phyloP scores from a whole-genome alignment of 1,140 invertebrate species.

The Euglossa dilemma region DNA sequence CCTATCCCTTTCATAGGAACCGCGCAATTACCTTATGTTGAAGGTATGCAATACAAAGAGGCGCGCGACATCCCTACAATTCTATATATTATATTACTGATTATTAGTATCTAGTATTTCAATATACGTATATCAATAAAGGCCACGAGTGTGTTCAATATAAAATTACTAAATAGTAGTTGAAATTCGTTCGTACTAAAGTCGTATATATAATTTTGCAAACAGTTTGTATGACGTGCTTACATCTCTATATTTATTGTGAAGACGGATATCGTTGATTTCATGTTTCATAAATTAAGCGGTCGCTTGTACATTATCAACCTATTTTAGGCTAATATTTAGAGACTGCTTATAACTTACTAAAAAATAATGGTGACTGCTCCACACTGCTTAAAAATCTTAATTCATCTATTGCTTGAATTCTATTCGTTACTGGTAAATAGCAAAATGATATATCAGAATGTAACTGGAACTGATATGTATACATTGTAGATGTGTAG shows the following conservation, averaged over 20 bases:
- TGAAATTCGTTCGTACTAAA: slow-evolving; percentile 61
- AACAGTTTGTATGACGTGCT: slow-evolving; percentile 36
- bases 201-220: slow-evolving; percentile 42
- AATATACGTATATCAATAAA: slow-evolving; percentile 73
- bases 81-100: slow-evolving; percentile 61
- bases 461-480: slow-evolving; percentile 19
- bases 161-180: slow-evolving; percentile 76
- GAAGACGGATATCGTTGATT: slow-evolving; percentile 33
- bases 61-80: slow-evolving; percentile 46
- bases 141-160: slow-evolving; percentile 78
- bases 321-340: slow-evolving; percentile 25
- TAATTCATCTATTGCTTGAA: slow-evolving; percentile 10
- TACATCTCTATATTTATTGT: slow-evolving; percentile 32
- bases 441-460: slow-evolving; percentile 18
- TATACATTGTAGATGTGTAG: slow-evolving; percentile 4
- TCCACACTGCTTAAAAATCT: slow-evolving; percentile 5
- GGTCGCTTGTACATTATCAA: slow-evolving; percentile 36
- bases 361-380: slow-evolving; percentile 27
- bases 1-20: slow-evolving; percentile 47
- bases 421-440: not conserved
- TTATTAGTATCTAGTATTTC: slow-evolving; percentile 70
- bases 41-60: slow-evolving; percentile 63
- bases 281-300: slow-evolving; percentile 32
- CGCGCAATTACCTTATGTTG: slow-evolving; percentile 51
- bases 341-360: not conserved